Evolutionary conservation across 92 coral and sea anemone species (phyloP), one percentile per base, ranked within the genome.

Genomic region (Chrysogorgia sp.): DNA sequence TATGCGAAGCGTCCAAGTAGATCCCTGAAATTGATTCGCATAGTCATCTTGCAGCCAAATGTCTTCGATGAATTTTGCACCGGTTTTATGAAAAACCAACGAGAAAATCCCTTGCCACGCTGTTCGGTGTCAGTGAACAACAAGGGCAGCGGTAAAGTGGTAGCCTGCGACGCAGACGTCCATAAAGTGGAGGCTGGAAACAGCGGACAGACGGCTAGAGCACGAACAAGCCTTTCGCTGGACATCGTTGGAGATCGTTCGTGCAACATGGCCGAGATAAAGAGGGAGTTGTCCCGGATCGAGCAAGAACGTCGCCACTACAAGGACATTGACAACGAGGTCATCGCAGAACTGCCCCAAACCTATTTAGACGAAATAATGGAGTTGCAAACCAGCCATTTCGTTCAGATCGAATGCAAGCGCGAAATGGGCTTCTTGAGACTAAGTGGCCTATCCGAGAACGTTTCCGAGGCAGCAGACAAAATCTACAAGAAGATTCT

Each of bases 61-160:
- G 86, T 92, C 86, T 58, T 89, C 15, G 35, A 63, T 0, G 89
- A 75, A 25, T 92, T 82, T 59, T 64, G 57, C 34, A 50, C 13
- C 55, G 89, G 88, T 31, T 72, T 92, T 47, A 10, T 57, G 3
- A 15, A 57, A 15, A 14, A 57, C 7, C 7, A 23, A 29, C 5
- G 34, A 3, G 6, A 30, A 15, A 1, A 6, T 23, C 34, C 34
- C 4, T 3, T 23, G 7, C 23, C 32, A 19, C 8, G 1, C 6
- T 29, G 31, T 15, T 8, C 9, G 9, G 13, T 3, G 1, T 2
- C 3, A 3, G 32, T 3, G 8, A 23, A 23, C 63, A 6, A 3
- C 31, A 23, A 15, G 31, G 34, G 32, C 30, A n/a, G n/a, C n/a
- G n/a, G n/a, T n/a, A n/a, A n/a, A n/a, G n/a, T 1, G 15, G 1